A percentile compares a stretch with the other conserved stretches of the same genome.
phyloP scores from a whole-genome alignment of 1,140 invertebrate genomes.

The Leptinotarsa defecta region DNA sequence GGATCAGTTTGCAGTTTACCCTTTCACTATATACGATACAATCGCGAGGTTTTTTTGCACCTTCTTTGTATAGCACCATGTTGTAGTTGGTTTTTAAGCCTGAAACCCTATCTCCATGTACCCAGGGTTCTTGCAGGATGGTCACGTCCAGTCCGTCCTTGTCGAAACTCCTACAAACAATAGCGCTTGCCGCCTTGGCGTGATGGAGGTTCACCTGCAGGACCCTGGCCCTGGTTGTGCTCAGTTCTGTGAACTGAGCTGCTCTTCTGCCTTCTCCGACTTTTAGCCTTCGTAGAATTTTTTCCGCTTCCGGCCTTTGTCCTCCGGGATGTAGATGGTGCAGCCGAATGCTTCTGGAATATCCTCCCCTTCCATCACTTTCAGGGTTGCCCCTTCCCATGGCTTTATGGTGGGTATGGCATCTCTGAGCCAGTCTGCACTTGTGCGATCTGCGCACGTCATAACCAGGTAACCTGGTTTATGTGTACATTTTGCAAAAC shows the following conservation, averaged over 20 bases:
- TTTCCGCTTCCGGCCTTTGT: background rate
- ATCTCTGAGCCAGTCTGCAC: background rate
- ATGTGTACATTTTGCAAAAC: constrained; percentile 17
- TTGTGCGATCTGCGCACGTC: constrained; percentile 23
- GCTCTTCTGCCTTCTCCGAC: background rate
- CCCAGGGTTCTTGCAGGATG: background rate
- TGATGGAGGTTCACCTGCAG: too few relatives aligned
- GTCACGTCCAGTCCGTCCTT: background rate
- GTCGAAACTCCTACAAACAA: background rate
- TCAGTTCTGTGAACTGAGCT: too few relatives aligned
- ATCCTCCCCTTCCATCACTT: too few relatives aligned
- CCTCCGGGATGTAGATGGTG: constrained; percentile 3
- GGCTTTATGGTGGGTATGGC: too few relatives aligned
- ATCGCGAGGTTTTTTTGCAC: background rate
- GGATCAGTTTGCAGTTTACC: too few relatives aligned
- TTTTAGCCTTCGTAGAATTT: background rate
- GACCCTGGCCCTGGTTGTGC: too few relatives aligned
- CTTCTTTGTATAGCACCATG: background rate
- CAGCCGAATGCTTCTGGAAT: background rate
- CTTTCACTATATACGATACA: too few relatives aligned
- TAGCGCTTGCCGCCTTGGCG: background rate
- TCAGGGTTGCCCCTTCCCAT: too few relatives aligned
- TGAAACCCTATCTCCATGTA: constrained; percentile 3
- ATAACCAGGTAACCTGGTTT: background rate
- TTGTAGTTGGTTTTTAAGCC: constrained; percentile 11